A percentile compares a stretch with the other conserved stretches of the same genome.
phyloP scores from a whole-genome alignment of 2,888 invertebrate species.

The Spodoptera exigua region DNA sequence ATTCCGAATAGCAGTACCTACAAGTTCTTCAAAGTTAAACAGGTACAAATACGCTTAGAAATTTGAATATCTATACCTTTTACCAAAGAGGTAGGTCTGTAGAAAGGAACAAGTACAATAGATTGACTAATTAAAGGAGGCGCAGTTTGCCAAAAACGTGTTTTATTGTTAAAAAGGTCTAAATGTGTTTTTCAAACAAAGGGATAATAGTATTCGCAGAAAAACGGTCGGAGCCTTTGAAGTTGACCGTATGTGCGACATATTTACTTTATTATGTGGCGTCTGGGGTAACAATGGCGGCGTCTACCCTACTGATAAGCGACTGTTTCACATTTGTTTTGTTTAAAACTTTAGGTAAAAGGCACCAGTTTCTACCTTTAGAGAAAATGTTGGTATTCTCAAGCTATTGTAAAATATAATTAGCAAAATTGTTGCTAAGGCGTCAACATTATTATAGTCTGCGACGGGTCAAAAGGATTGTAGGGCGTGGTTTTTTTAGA shows the following conservation, averaged over 20 bases:
- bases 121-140: conserved; percentile 27
- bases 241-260: conserved; percentile 75
- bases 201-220: conserved; percentile 44
- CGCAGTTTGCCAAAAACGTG: conserved; percentile 39
- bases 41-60: too few species aligned
- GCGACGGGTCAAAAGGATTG: too few species aligned
- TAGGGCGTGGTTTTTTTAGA: too few species aligned
- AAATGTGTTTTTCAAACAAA: conserved; percentile 24
- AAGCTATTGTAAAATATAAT: conserved; percentile 10
- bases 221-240: conserved; percentile 65
- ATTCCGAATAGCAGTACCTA: too few species aligned
- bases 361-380: conserved; percentile 35
- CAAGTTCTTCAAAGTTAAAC: too few species aligned
- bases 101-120: conserved; percentile 11
- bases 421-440: too few species aligned
- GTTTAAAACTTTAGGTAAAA: conserved; percentile 20
- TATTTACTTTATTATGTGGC: conserved; percentile 58
- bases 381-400: conserved; percentile 31
- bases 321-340: conserved; percentile 47
- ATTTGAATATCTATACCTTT: too few species aligned
- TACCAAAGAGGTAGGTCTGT: too few species aligned
- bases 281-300: conserved; percentile 64
- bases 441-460: too few species aligned
- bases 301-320: conserved; percentile 70
- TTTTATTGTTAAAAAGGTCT: conserved; percentile 11